These are phyloP conservation scores for Melieria omissa DNA, from an alignment of 2,888 invertebrate species.

Conservation along the genomic window DNA sequence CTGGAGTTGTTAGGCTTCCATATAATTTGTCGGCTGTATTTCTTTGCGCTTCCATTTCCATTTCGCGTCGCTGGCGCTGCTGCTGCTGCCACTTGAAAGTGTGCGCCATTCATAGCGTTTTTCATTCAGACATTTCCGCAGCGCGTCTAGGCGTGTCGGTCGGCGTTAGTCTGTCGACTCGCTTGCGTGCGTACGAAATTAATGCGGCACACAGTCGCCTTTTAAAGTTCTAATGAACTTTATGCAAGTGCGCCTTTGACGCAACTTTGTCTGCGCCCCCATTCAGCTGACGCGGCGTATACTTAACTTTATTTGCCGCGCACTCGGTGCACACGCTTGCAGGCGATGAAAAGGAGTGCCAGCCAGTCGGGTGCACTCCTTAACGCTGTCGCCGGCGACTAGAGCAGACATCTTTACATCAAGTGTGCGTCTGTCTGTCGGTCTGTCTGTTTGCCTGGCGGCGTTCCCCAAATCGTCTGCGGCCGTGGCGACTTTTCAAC, in stretches of 20 bases:
- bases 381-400: constrained; percentile 17
- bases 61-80: not conserved
- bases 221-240: constrained; percentile 33
- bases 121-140: constrained; percentile 13
- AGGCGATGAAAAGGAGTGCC: constrained; percentile 1
- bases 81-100: not conserved
- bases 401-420: constrained; percentile 31
- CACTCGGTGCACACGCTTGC: constrained; percentile 22
- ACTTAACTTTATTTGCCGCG: constrained; percentile 12
- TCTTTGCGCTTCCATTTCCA: not conserved
- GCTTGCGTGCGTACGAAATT: not conserved
- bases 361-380: not conserved
- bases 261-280: not conserved
- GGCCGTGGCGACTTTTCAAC: not conserved
- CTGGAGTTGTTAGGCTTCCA: constrained; percentile 26
- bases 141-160: not conserved
- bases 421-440: constrained; percentile 5
- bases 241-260: not conserved
- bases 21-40: not conserved
- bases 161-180: not conserved
- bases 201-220: constrained; percentile 12
- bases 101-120: not conserved
- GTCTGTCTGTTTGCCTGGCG: not conserved
- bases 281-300: constrained; percentile 33
- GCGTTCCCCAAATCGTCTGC: no score